Conservation (phyloP, 2,797 vertebrate species). For the Agapornis canus region DNA sequence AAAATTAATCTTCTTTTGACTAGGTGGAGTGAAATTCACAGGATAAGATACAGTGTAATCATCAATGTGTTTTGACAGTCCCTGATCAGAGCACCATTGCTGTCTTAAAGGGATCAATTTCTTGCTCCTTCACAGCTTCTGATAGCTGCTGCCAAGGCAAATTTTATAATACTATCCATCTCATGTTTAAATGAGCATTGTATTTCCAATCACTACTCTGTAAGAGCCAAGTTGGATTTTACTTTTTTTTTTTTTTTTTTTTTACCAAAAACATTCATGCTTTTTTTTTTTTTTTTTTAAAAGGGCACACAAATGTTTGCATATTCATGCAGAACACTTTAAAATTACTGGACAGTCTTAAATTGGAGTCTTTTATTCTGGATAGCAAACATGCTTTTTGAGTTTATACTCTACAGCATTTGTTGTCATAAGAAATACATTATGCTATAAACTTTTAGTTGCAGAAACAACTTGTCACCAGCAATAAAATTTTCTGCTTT, state of each 20-base stretch:
- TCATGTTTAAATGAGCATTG: background rate
- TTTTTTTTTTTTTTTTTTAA: background rate
- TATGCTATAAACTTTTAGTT: background rate
- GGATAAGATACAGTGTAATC: background rate
- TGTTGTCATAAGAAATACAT: background rate
- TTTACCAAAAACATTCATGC: background rate
- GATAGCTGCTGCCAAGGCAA: background rate
- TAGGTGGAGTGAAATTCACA: background rate
- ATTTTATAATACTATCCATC: background rate
- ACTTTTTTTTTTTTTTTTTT: background rate
- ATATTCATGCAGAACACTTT: background rate
- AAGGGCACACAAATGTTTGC: background rate
- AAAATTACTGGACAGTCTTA: background rate
- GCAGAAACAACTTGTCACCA: background rate
- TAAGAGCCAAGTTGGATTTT: background rate
- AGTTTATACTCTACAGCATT: background rate
- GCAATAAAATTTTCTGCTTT: background rate
- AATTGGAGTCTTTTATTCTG: background rate
- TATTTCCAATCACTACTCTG: background rate
- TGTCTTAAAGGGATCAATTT: background rate
- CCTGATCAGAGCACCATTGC: background rate
- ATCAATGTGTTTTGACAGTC: background rate
- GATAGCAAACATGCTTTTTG: background rate
- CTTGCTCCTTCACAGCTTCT: background rate
- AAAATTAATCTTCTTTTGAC: rapidly evolving